phyloP scores from a whole-genome alignment of 2,797 vertebrate genomes.

The Muscicapa comitata region DNA sequence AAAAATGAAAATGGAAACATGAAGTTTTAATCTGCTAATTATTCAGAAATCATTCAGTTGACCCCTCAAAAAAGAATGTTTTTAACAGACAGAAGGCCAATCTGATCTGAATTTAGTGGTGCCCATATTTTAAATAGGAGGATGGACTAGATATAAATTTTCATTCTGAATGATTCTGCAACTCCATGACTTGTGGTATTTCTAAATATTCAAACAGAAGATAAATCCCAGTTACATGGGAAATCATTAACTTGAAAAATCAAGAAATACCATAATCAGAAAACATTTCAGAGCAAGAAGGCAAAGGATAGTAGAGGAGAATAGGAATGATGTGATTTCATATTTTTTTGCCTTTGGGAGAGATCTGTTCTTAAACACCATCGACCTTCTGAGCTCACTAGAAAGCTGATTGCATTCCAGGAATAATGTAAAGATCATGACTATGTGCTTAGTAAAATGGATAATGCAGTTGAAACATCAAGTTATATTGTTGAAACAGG shows the following conservation, averaged over 20 bases:
- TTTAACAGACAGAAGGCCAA: background rate
- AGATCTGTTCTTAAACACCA: background rate
- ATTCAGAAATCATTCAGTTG: background rate
- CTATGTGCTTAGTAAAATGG: background rate
- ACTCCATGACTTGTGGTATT: background rate
- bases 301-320: background rate
- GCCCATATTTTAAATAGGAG: background rate
- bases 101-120: background rate
- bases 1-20: background rate
- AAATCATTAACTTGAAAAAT: background rate
- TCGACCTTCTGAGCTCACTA: background rate
- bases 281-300: background rate
- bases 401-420: background rate
- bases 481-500: background rate
- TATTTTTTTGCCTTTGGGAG: background rate
- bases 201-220: background rate
- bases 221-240: background rate
- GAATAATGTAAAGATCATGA: background rate
- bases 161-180: background rate
- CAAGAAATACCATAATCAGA: background rate
- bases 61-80: background rate
- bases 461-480: background rate
- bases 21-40: background rate
- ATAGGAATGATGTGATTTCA: background rate
- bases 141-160: background rate